Evolutionary conservation across 2,797 vertebrate genomes (phyloP).

Genomic region (Rhinella marina): DNA sequence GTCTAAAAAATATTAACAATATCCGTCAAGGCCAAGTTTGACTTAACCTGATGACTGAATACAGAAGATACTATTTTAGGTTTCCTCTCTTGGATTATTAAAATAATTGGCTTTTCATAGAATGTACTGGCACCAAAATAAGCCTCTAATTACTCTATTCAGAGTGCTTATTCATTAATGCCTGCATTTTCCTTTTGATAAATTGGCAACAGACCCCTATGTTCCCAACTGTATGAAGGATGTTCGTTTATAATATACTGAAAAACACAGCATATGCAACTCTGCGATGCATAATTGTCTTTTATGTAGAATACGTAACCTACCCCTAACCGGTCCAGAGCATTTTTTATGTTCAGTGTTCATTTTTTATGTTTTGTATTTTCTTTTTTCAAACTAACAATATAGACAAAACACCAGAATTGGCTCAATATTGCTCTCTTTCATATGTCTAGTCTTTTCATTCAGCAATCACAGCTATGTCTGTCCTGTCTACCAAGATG

Average conservation of each 20-base stretch:
- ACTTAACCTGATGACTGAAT: conserved; percentile 7
- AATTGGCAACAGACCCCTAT: background rate
- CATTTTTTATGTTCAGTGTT: background rate
- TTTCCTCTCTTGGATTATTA: background rate
- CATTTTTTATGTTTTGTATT: background rate
- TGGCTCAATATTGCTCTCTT: no score
- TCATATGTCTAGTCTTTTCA: no score
- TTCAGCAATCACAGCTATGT: no score
- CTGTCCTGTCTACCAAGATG: no score
- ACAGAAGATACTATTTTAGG: background rate
- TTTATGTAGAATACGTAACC: background rate
- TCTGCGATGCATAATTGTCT: background rate
- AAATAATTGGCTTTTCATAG: conserved; percentile 22
- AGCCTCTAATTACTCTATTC: background rate
- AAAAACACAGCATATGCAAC: background rate
- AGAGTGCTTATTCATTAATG: background rate
- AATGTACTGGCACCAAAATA: background rate
- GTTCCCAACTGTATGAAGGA: background rate
- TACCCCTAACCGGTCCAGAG: background rate
- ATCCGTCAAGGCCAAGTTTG: background rate
- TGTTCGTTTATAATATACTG: background rate
- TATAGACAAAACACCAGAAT: no score
- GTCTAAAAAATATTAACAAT: conserved; percentile 25
- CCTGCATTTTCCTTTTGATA: background rate
- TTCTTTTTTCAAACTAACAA: background rate